Percentiles rank a stretch among this genome's conserved stretches.
Evolutionary conservation across 2,888 invertebrate species (phyloP).

Genomic region (Coleophora flavipennella): DNA sequence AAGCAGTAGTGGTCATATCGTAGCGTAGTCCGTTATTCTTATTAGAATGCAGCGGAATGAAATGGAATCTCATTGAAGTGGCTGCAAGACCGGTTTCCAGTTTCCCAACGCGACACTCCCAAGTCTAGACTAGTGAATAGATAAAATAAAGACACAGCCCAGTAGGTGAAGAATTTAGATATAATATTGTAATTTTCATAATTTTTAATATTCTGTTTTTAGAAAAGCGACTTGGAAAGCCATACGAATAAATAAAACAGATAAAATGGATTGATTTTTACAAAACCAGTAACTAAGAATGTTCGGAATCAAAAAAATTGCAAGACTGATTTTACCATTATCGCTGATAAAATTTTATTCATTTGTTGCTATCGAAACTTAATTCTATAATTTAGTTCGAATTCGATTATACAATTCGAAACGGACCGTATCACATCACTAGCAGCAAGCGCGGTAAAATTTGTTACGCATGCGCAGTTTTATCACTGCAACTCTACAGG

Average conservation of each 20-base stretch:
- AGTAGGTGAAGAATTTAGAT: no score
- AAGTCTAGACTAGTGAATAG: slow-evolving; percentile 45
- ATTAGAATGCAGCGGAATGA: slow-evolving; percentile 68
- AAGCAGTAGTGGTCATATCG: slow-evolving; percentile 28
- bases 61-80: slow-evolving; percentile 70
- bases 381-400: slow-evolving; percentile 10
- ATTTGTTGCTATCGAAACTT: background rate
- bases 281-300: no score
- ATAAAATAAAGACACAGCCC: slow-evolving; percentile 57
- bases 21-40: slow-evolving; percentile 57
- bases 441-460: slow-evolving; percentile 30
- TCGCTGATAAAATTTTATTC: slow-evolving; percentile 11
- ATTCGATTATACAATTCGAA: slow-evolving; percentile 18
- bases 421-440: slow-evolving; percentile 26
- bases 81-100: slow-evolving; percentile 55
- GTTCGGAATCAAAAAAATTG: no score
- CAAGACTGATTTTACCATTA: slow-evolving; percentile 18
- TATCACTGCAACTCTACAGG: slow-evolving; percentile 25
- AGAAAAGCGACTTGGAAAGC: no score
- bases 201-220: no score
- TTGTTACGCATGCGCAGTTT: slow-evolving; percentile 32
- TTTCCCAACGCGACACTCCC: slow-evolving; percentile 46
- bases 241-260: no score
- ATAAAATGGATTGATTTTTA: no score
- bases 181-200: no score